A percentile compares a stretch with the other conserved stretches of the same genome.
phyloP scores from a whole-genome alignment of 1,140 invertebrate species.

The Agraylea sexmaculata region DNA sequence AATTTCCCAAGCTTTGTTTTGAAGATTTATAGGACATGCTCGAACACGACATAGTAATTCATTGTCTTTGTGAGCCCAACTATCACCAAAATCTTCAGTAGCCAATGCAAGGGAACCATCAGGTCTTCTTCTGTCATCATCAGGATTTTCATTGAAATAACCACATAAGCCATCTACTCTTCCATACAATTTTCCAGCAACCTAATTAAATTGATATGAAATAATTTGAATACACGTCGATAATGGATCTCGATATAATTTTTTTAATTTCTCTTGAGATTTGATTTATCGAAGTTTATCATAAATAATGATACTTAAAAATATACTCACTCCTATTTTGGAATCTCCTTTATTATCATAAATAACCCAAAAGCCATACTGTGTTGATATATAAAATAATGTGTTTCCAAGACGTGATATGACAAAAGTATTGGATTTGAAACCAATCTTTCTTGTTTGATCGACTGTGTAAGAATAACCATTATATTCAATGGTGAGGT shows the following conservation, averaged over 20 bases:
- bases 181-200: slow-evolving; percentile 42
- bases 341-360: slow-evolving; percentile 56
- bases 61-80: slow-evolving; percentile 49
- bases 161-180: slow-evolving; percentile 70
- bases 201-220: too few relatives aligned
- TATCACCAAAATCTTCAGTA: slow-evolving; percentile 58
- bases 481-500: slow-evolving; percentile 55
- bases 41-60: slow-evolving; percentile 41
- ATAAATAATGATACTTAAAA: slow-evolving; percentile 1
- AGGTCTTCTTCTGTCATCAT: slow-evolving; percentile 59
- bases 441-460: slow-evolving; percentile 55
- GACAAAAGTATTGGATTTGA: slow-evolving; percentile 49
- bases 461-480: slow-evolving; percentile 47
- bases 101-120: slow-evolving; percentile 48
- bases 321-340: slow-evolving; percentile 50
- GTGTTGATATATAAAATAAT: slow-evolving; percentile 52
- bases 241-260: background rate
- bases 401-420: slow-evolving; percentile 55
- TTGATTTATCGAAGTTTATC: too few relatives aligned
- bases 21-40: slow-evolving; percentile 43
- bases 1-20: slow-evolving; percentile 48
- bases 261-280: too few relatives aligned
- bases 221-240: slow-evolving; percentile 1
- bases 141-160: slow-evolving; percentile 50
- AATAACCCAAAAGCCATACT: slow-evolving; percentile 59